phyloP scores from a whole-genome alignment of 1,140 invertebrate species.

The Andrena cerasifolii region DNA sequence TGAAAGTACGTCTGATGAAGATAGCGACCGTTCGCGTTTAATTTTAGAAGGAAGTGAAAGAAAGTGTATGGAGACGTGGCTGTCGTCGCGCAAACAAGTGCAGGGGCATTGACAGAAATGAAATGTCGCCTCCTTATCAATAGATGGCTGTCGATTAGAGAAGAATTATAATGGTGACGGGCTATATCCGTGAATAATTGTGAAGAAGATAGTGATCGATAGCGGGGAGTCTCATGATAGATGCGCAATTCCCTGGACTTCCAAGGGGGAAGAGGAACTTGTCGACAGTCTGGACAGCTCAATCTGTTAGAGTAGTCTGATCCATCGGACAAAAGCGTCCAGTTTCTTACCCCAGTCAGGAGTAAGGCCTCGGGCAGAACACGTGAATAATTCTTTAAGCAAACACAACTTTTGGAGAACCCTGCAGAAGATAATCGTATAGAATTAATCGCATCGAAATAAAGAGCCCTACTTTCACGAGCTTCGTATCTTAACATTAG shows the following conservation, averaged over 20 bases:
- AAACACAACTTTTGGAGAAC: background rate
- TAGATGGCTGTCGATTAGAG: slow-evolving; percentile 25
- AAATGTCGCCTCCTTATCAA: slow-evolving; percentile 10
- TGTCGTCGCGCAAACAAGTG: too few relatives aligned
- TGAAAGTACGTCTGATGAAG: too few relatives aligned
- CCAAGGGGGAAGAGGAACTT: background rate
- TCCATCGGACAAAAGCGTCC: background rate
- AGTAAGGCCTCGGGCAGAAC: background rate
- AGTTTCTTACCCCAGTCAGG: background rate
- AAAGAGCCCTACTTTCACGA: too few relatives aligned
- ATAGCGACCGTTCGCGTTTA: too few relatives aligned
- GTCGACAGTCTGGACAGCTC: slow-evolving; percentile 19
- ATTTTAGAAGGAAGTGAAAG: too few relatives aligned
- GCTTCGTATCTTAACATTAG: too few relatives aligned
- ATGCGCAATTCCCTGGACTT: background rate
- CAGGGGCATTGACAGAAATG: background rate
- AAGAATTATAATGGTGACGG: background rate
- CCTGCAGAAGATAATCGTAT: too few relatives aligned
- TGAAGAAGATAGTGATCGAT: slow-evolving; percentile 43
- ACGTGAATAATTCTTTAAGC: background rate
- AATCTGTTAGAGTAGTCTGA: slow-evolving; percentile 4
- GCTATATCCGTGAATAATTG: slow-evolving; percentile 30
- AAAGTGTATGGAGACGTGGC: too few relatives aligned
- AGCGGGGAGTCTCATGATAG: slow-evolving; percentile 21
- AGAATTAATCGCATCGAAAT: too few relatives aligned